These are phyloP conservation scores for Enteromius unitaeniatus DNA, from an alignment of 2,797 vertebrate genomes.

Conservation along the genomic window DNA sequence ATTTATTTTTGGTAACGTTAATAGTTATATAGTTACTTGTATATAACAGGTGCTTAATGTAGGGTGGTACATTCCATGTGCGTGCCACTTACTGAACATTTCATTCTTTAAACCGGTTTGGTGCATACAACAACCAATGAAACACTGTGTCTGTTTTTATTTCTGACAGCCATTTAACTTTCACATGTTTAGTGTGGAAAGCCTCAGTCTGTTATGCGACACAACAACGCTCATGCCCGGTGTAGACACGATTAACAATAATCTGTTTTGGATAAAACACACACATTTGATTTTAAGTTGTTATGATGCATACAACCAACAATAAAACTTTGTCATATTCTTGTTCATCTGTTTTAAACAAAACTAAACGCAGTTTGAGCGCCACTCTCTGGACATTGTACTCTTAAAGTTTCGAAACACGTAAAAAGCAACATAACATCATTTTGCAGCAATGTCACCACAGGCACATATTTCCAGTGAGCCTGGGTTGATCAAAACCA, in stretches of 20 bases:
- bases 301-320: neutral
- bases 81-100: neutral
- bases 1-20: neutral
- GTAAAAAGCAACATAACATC: neutral
- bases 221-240: neutral
- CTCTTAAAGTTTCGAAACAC: neutral
- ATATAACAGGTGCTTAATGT: too few relatives aligned
- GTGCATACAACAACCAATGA: neutral
- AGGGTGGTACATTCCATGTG: neutral
- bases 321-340: neutral
- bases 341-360: neutral
- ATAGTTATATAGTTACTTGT: neutral
- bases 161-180: neutral
- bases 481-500: constrained; percentile 28
- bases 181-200: neutral
- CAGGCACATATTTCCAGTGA: constrained; percentile 13
- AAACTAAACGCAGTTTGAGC: neutral
- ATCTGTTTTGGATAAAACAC: neutral
- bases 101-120: neutral
- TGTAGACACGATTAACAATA: neutral
- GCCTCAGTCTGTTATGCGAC: neutral
- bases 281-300: neutral
- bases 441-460: constrained; percentile 4
- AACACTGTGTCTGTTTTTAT: neutral
- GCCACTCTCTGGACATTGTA: neutral